Evolutionary conservation across 64 coral and sea anemone species (phyloP).

Genomic region (Montipora cactus): DNA sequence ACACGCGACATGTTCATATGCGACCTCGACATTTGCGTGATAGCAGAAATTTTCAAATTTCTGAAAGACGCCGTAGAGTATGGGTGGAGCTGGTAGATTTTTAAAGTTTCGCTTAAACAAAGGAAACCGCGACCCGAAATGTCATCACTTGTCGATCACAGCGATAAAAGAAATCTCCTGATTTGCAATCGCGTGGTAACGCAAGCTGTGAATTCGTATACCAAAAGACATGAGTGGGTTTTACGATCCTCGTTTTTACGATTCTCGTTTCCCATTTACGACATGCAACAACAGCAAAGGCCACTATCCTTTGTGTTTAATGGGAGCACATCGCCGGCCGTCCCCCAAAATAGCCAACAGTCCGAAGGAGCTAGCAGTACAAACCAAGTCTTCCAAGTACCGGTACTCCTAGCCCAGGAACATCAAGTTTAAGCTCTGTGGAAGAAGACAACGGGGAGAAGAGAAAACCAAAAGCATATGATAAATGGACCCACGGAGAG

Average conservation of each 20-base stretch:
- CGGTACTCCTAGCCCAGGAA: not conserved
- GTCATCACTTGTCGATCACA: not conserved
- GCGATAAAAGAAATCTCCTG: not conserved
- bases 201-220: too few species aligned
- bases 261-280: not conserved
- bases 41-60: conserved; percentile 19
- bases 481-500: conserved; percentile 22
- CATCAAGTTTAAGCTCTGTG: conserved; percentile 9
- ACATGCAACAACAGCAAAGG: not conserved
- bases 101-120: not conserved
- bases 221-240: conserved; percentile 6
- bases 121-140: not conserved
- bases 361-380: not conserved
- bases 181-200: not conserved
- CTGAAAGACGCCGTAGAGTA: not conserved
- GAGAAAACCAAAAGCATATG: conserved; percentile 4
- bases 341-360: not conserved
- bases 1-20: conserved; percentile 3
- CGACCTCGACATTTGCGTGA: not conserved
- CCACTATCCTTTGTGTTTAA: not conserved
- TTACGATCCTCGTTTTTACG: conserved; percentile 8
- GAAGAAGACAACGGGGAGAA: conserved; percentile 1
- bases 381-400: conserved; percentile 12
- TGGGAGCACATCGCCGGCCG: not conserved
- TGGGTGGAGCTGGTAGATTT: not conserved